Base-by-base conservation (phyloP, 2,797 vertebrate species). In the Leuciscus waleckii region DNA sequence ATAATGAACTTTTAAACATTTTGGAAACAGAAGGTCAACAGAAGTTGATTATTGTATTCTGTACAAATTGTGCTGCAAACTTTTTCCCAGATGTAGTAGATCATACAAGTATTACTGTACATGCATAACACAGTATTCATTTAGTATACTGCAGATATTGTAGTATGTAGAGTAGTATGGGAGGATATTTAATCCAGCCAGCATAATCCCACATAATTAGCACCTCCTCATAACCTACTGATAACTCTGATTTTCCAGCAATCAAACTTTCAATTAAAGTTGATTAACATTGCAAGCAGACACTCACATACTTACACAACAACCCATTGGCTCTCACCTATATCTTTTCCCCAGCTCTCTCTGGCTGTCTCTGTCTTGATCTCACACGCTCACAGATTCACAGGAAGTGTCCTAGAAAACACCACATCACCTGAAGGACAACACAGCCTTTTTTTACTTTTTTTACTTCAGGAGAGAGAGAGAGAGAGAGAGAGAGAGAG, bases 351-450 rank as follows among this genome's bases (percentile, higher is more conserved):
- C 19, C 39, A 43, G 41, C 19, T 73, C 29, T 70, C 78, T 75
- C 70, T 79, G 17, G 32, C 54, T 71, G 35, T 37, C 61, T 54
- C 23, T 49, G 69, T 73, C 67, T 29, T 81, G 56, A 63, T 49
- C 81, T 77, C 39, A 61, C 61, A 74, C 39, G 7, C 39, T 81
- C 32, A 73, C 74, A 58, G 54, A 70, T 41, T 68, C 58, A 35
- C 43, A 70, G 61, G 54, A 82, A 81, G 79, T 85, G 86, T 78
- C 79, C 56, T 74, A 81, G 77, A 73, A 75, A 67, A 79, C 75
- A 82, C 78, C 63, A 79, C 81, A 56, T 84, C 73, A 76, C 75
- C 54, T 37, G 35, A 85, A 86, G 69, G 81, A 86, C 83, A 85
- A 61, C 71, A 56, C 61, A 69, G 74, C 61, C 58, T 29, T 13